Base-by-base conservation (phyloP, 2,113 vertebrate genomes). In the Salvelinus fontinalis region DNA sequence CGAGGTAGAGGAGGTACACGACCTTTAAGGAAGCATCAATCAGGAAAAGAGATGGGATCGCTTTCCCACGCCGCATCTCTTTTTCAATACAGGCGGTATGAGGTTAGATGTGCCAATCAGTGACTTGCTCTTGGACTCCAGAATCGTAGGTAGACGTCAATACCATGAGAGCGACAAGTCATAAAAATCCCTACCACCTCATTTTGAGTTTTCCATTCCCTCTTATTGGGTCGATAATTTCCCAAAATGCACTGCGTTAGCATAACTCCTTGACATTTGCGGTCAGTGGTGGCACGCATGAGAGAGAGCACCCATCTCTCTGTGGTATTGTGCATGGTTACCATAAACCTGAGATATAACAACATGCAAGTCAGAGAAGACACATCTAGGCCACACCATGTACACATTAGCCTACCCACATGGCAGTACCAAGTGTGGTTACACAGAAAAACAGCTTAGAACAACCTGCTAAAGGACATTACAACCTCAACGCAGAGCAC, bases 381-480 rank as follows among this genome's bases (percentile, higher is more conserved):
- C 59, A 77, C 59, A 65, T 34, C 65, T 57, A 54, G 29, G 59
- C 70, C 8, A 70, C 34, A 64, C 51, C 66, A 66, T 67, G 18
- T 72, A 73, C 31, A 22, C 24, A 29, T 77, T 79, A 74, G 75
- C 67, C 74, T 60, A 54, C 24, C 3, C 57, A 16, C 44, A 79
- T 72, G 74, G 67, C 76, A 75, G 73, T 13, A 20, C 75, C 64
- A 67, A 67, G 68, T 76, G 70, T 7, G 71, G 84, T 77, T 81
- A 14, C 22, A 72, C 59, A 62, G 29, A 57, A 18, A 60, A 78
- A 67, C 67, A 80, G 54, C 70, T 78, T 39, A 81, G 76, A 86
- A 89, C 81, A 86, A 88, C 71, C 29, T 67, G 24, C 67, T 75
- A 85, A 84, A 81, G 85, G 84, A 85, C 74, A 65, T 87, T 83